Evolutionary conservation across 2,888 invertebrate genomes (phyloP).

Genomic region (Asteroscopus sphinx): DNA sequence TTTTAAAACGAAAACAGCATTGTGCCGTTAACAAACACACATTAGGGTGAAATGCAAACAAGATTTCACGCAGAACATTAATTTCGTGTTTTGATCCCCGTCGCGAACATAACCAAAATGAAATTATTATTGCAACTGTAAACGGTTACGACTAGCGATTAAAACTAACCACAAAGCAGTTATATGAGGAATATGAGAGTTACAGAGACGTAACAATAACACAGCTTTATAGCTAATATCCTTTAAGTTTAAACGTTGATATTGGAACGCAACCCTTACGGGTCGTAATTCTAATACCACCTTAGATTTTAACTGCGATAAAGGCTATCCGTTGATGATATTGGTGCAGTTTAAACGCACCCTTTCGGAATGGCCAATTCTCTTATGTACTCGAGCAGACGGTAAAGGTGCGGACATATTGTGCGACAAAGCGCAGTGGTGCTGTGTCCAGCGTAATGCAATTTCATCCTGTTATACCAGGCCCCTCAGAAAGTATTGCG

Average conservation of each 20-base stretch:
- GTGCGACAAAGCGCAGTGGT: conserved; percentile 35
- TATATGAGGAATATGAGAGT: conserved; percentile 54
- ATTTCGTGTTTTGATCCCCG: conserved; percentile 80
- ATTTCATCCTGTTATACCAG: conserved; percentile 44
- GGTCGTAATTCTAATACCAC: conserved; percentile 74
- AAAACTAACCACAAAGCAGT: conserved; percentile 81
- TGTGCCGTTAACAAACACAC: conserved; percentile 47
- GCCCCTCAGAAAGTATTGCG: no score
- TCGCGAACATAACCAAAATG: conserved; percentile 73
- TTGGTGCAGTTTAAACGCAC: conserved; percentile 71
- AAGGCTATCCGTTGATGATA: conserved; percentile 57
- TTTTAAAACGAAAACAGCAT: conserved; percentile 75
- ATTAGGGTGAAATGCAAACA: conserved; percentile 74
- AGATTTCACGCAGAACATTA: conserved; percentile 70
- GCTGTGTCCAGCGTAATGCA: conserved; percentile 39
- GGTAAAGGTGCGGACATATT: conserved; percentile 45
- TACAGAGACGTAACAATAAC: conserved; percentile 41
- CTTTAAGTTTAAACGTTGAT: conserved; percentile 65
- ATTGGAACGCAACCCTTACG: conserved; percentile 71
- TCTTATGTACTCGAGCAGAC: conserved; percentile 63
- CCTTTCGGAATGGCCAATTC: conserved; percentile 75
- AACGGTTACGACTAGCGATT: conserved; percentile 84
- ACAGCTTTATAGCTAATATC: conserved; percentile 71
- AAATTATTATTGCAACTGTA: conserved; percentile 87
- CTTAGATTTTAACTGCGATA: conserved; percentile 67